Conservation (phyloP, 2,888 invertebrate species). For the Celastrina argiolus region DNA sequence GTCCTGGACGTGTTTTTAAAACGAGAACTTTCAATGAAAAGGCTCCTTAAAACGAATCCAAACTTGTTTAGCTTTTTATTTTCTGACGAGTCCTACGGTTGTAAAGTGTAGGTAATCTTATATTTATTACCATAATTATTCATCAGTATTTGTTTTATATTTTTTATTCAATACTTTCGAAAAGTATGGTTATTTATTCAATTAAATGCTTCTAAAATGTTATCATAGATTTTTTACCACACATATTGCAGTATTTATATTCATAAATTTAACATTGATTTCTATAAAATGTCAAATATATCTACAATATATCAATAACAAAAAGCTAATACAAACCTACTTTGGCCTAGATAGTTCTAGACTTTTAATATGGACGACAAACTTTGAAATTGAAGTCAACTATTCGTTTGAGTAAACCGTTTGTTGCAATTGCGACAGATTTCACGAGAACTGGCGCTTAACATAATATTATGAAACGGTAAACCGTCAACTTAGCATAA, state of each 20-base stretch:
- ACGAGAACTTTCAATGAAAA: slow-evolving; percentile 50
- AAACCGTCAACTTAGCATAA: slow-evolving; percentile 62
- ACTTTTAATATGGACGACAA: slow-evolving; percentile 14
- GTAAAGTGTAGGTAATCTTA: slow-evolving; percentile 40
- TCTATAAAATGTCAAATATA: background rate
- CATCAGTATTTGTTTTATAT: background rate
- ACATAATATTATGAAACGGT: slow-evolving; percentile 65
- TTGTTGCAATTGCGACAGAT: slow-evolving; percentile 62
- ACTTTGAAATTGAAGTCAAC: slow-evolving; percentile 43
- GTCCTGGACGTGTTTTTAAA: slow-evolving; percentile 39
- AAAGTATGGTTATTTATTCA: no score
- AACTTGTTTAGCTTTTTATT: slow-evolving; percentile 55
- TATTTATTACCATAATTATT: background rate
- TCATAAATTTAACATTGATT: background rate
- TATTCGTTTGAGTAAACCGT: slow-evolving; percentile 54
- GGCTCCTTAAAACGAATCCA: slow-evolving; percentile 49
- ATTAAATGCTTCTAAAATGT: no score
- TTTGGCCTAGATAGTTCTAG: slow-evolving; percentile 4
- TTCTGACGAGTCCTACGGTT: slow-evolving; percentile 60
- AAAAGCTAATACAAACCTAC: background rate
- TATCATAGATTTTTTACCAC: no score
- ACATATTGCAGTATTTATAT: no score
- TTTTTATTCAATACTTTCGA: no score
- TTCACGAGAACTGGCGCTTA: slow-evolving; percentile 56
- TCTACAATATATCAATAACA: background rate